Percentiles rank a stretch among this genome's conserved stretches.
These are phyloP conservation scores for Python bivittatus DNA, from an alignment of 2,113 vertebrate genomes.

Conservation along the genomic window DNA sequence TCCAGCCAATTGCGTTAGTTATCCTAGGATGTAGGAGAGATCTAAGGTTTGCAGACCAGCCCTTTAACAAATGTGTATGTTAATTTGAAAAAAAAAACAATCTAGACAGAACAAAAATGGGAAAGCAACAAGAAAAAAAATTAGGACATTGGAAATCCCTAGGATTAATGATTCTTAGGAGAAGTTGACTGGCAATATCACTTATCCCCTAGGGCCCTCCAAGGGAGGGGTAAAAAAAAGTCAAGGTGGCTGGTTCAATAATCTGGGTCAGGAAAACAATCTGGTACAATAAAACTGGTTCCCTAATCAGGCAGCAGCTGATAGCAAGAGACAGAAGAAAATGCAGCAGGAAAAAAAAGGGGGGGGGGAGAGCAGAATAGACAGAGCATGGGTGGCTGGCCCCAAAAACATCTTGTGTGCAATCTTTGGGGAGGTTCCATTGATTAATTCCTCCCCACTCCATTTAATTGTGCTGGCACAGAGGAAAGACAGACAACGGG, in stretches of 20 bases:
- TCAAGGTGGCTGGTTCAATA: not conserved
- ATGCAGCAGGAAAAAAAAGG: not conserved
- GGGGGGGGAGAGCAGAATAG: not conserved
- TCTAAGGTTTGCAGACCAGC: not conserved
- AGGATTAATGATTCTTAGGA: not conserved
- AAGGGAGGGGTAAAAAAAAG: not conserved
- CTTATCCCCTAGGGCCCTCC: not conserved
- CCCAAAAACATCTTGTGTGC: not conserved
- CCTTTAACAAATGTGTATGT: not conserved
- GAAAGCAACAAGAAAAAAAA: not conserved
- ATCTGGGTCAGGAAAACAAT: not conserved
- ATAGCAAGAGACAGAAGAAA: not conserved
- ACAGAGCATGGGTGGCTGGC: not conserved
- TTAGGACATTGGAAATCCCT: not conserved
- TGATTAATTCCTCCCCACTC: not conserved
- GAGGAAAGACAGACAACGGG: not conserved
- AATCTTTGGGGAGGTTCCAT: not conserved
- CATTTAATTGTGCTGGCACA: slow-evolving; percentile 21
- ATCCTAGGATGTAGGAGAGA: not conserved
- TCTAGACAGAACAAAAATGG: not conserved
- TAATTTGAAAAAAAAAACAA: not conserved
- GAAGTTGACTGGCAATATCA: not conserved
- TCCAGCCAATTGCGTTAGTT: not conserved
- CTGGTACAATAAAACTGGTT: not conserved
- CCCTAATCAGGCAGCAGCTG: not conserved